phyloP scores from a whole-genome alignment of 2,888 invertebrate species.

The Sericinus montela region DNA sequence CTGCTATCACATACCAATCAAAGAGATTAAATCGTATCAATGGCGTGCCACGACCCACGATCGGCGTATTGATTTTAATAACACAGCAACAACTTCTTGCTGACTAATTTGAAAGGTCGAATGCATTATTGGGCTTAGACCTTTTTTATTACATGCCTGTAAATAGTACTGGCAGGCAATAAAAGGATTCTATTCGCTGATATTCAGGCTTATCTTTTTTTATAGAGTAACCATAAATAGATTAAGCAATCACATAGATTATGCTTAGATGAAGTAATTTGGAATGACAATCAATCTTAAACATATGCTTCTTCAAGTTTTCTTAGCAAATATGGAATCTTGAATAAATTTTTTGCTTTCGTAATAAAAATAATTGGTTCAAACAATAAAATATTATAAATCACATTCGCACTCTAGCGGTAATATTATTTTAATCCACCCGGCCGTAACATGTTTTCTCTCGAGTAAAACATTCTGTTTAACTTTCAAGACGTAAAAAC shows the following conservation, averaged over 20 bases:
- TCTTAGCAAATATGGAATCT: too few relatives aligned
- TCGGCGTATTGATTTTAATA: slow-evolving; percentile 37
- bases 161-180: too few relatives aligned
- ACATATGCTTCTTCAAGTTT: too few relatives aligned
- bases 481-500: slow-evolving; percentile 24
- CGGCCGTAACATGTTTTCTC: slow-evolving; percentile 35
- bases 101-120: slow-evolving; percentile 18
- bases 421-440: slow-evolving; percentile 27
- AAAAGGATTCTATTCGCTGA: too few relatives aligned
- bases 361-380: background rate
- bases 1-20: slow-evolving; percentile 6
- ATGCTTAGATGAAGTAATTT: too few relatives aligned
- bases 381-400: background rate
- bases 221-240: too few relatives aligned
- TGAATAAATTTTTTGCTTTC: too few relatives aligned
- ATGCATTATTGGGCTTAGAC: slow-evolving; percentile 7
- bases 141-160: slow-evolving; percentile 10
- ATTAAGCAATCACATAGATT: too few relatives aligned
- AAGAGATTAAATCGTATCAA: slow-evolving; percentile 19
- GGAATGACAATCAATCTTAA: too few relatives aligned
- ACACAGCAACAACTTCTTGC: slow-evolving; percentile 20
- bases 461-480: slow-evolving; percentile 20
- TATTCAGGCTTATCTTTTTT: too few relatives aligned
- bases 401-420: slow-evolving; percentile 52
- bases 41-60: slow-evolving; percentile 34